A percentile compares a stretch with the other conserved stretches of the same genome.
Conservation (phyloP, 2,113 vertebrate genomes). For the Puma concolor region DNA sequence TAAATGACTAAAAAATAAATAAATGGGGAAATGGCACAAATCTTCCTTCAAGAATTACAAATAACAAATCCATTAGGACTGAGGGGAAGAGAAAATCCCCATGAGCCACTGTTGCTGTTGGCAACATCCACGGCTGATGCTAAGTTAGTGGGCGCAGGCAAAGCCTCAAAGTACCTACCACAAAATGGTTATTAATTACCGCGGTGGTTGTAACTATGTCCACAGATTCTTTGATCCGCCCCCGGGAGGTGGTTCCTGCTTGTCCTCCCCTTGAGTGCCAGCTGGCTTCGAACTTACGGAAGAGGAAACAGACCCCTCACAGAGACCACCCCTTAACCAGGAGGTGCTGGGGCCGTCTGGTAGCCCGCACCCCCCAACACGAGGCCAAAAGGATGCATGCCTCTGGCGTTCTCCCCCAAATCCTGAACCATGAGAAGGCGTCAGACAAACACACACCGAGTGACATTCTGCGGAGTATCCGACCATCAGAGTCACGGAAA, state of each 20-base stretch:
- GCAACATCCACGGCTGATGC: not conserved
- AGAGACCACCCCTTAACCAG: not conserved
- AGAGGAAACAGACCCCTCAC: not conserved
- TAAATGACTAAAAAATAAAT: conserved; percentile 4
- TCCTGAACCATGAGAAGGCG: not conserved
- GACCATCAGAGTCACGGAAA: not conserved
- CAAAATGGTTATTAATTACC: not conserved
- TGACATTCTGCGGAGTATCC: not conserved
- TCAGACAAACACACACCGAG: not conserved
- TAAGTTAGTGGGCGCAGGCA: not conserved
- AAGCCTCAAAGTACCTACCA: not conserved
- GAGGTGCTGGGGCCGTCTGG: not conserved
- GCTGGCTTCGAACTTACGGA: too few relatives aligned
- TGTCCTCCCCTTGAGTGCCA: not conserved
- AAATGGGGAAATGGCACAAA: not conserved
- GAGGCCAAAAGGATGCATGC: not conserved
- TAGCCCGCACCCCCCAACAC: accelerated
- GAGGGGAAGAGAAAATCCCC: too few relatives aligned
- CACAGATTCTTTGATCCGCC: not conserved
- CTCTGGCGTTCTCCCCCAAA: not conserved
- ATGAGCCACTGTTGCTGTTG: not conserved
- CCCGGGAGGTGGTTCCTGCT: not conserved
- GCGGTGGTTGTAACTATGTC: not conserved
- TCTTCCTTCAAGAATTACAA: not conserved
- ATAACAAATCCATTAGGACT: not conserved